Evolutionary conservation across 2,888 invertebrate species (phyloP), one percentile per base, ranked within the genome.

Genomic region (Platypus cylindrus): DNA sequence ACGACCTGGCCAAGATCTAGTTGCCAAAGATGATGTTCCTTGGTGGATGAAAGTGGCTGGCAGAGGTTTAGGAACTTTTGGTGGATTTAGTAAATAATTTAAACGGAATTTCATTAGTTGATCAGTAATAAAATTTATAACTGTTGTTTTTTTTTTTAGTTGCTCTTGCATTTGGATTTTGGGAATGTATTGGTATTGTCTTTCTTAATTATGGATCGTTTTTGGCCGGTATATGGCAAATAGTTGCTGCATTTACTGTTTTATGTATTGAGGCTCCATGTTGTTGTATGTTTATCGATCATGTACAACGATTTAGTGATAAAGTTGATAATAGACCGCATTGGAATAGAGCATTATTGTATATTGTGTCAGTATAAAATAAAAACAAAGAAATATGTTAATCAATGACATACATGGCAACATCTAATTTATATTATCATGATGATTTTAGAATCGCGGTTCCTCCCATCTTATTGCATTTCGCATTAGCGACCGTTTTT

Each of bases 251-350:
- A 24, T 90, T 95, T 64, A 55, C 86, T 42, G 77, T 89, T 41
- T 71, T 93, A 48, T 76, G 83, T 27, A 73, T 94, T 52, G 97
- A 97, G 65, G 94, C 95, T 24, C 97, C 97, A 0, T 95, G 89
- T 61, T 95, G 94, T 65, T 97, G 94, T 65, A 74, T 90, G 66
- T 97, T 93, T 65, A 75, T 97, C 45, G 95, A 94, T 57, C 86
- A 86, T 67, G 90, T 95, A 36, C 85, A 89, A 64, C 73, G 74
- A 41, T 66, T 93, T 34, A 84, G 87, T 38, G 78, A 79, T 52
- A 79, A 75, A 66, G 76, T 86, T 34, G 91, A 94, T 52, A 66
- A 69, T 34, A 73, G 85, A 47, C 90, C 93, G 0, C 76, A 85
- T 56, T 93, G 86, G 84, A 82, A 90, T 56, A 81, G 89, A 64